These are phyloP conservation scores for Apis mellifera DNA, from an alignment of 1,140 invertebrate species.

Conservation along the genomic window DNA sequence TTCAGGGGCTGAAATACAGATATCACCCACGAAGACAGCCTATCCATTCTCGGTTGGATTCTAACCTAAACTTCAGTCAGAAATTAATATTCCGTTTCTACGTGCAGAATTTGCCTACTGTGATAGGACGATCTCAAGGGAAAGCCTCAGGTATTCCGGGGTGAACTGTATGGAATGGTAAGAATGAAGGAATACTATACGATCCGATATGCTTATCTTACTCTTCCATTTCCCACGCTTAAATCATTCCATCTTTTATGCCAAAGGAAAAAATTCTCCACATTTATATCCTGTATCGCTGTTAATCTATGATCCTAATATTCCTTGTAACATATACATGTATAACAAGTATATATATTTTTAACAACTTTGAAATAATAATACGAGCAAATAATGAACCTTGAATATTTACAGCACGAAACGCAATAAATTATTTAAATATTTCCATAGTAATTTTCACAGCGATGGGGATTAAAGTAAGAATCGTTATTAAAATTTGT, in stretches of 20 bases:
- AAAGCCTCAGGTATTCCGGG: conserved; percentile 38
- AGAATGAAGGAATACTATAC: conserved; percentile 37
- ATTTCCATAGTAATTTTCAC: too few species aligned
- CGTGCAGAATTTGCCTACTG: conserved; percentile 67
- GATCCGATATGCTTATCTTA: conserved; percentile 8
- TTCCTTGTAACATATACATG: too few species aligned
- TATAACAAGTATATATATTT: neutral
- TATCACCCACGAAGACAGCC: conserved; percentile 70
- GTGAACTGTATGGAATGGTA: conserved; percentile 27
- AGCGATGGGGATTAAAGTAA: too few species aligned
- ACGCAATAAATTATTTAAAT: too few species aligned
- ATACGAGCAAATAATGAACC: too few species aligned
- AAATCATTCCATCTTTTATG: conserved; percentile 2
- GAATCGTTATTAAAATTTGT: too few species aligned
- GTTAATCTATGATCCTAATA: neutral
- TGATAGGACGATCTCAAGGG: conserved; percentile 10
- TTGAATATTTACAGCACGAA: too few species aligned
- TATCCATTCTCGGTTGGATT: conserved; percentile 49
- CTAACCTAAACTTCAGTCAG: conserved; percentile 28
- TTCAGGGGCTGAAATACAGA: conserved; percentile 68
- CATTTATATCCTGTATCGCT: neutral
- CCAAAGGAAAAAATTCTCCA: neutral
- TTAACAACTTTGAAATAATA: too few species aligned
- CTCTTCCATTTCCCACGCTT: conserved; percentile 15
- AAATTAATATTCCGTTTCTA: conserved; percentile 69